These are phyloP conservation scores for Liasis olivaceus DNA, from an alignment of 2,797 vertebrate species.

Conservation along the genomic window DNA sequence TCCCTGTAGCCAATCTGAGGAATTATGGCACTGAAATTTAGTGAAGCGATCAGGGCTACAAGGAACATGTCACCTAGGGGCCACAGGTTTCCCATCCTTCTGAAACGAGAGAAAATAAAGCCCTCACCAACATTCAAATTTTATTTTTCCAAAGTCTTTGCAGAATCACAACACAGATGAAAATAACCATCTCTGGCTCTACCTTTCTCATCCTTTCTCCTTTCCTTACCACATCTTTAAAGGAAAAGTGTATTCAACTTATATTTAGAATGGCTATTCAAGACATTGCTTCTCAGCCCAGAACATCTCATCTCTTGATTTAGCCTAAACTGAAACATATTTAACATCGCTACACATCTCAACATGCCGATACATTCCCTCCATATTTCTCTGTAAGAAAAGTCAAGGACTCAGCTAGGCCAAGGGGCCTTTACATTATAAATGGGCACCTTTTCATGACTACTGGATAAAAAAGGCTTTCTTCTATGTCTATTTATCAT, in stretches of 20 bases:
- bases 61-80: neutral
- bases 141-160: neutral
- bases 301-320: neutral
- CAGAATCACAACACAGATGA: neutral
- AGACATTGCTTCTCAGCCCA: neutral
- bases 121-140: neutral
- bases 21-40: neutral
- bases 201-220: neutral
- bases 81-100: neutral
- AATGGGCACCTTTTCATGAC: neutral
- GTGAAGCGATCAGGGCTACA: neutral
- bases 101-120: neutral
- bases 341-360: slow-evolving; percentile 6
- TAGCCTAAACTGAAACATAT: neutral
- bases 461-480: fast-evolving
- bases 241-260: neutral
- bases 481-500: fast-evolving
- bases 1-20: neutral
- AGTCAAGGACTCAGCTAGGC: neutral
- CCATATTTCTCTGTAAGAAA: slow-evolving; percentile 50
- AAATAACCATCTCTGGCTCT: neutral
- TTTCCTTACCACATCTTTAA: fast-evolving
- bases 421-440: neutral
- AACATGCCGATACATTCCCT: neutral
- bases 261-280: fast-evolving